These are phyloP conservation scores for Sminthurides bifidus DNA, from an alignment of 1,140 invertebrate genomes.

Conservation along the genomic window DNA sequence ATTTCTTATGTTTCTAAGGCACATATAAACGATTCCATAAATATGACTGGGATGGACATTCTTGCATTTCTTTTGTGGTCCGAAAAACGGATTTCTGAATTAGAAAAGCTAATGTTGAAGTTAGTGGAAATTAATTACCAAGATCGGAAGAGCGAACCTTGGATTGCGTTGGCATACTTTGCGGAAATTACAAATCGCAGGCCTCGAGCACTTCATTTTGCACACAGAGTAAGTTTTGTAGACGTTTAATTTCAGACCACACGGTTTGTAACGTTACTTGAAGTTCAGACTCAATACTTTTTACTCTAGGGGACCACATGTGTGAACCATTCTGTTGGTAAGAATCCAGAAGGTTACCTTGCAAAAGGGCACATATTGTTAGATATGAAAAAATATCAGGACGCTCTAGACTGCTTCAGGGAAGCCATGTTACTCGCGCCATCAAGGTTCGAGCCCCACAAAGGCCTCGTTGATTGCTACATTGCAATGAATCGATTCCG, in stretches of 20 bases:
- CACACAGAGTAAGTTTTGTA: slow-evolving; percentile 41
- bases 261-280: too few relatives aligned
- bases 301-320: slow-evolving; percentile 1
- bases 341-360: slow-evolving; percentile 49
- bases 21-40: slow-evolving; percentile 46
- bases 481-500: slow-evolving; percentile 50
- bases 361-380: slow-evolving; percentile 56
- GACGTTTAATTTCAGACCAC: too few relatives aligned
- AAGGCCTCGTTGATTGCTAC: slow-evolving; percentile 60
- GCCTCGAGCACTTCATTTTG: slow-evolving; percentile 48
- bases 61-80: slow-evolving; percentile 40
- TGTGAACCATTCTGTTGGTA: background rate
- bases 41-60: slow-evolving; percentile 44
- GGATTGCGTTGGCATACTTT: slow-evolving; percentile 52
- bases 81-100: slow-evolving; percentile 40
- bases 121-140: slow-evolving; percentile 38
- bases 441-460: slow-evolving; percentile 52
- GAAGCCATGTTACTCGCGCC: slow-evolving; percentile 53
- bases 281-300: background rate
- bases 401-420: slow-evolving; percentile 56
- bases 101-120: slow-evolving; percentile 40
- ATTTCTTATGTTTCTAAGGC: slow-evolving; percentile 36
- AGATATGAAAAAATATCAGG: slow-evolving; percentile 57
- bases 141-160: slow-evolving; percentile 42
- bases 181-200: slow-evolving; percentile 43